Conservation (phyloP, 2,113 vertebrate species). For the Petaurus breviceps region DNA sequence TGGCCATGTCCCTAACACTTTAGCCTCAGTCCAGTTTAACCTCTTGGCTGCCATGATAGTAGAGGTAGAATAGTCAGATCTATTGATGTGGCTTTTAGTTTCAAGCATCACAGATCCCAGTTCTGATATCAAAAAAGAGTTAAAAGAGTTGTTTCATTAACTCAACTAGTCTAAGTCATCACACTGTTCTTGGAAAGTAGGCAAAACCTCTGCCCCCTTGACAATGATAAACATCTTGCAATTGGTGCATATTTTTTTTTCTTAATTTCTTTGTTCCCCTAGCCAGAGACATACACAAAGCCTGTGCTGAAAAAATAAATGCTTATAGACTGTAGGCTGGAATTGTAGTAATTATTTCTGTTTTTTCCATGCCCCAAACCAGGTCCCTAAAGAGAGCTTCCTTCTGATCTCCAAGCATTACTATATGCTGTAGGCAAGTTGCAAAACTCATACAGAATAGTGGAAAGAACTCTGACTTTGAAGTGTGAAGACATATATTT, state of each 20-base stretch:
- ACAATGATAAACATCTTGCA: not conserved
- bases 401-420: not conserved
- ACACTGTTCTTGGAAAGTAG: not conserved
- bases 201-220: not conserved
- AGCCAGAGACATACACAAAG: not conserved
- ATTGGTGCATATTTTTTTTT: not conserved
- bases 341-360: not conserved
- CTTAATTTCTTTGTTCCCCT: not conserved
- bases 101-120: not conserved
- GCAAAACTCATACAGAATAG: not conserved
- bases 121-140: not conserved
- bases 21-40: not conserved
- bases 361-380: not conserved
- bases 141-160: not conserved
- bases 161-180: not conserved
- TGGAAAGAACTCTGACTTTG: not conserved
- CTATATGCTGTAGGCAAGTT: not conserved
- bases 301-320: not conserved
- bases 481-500: not conserved
- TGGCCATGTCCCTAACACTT: not conserved
- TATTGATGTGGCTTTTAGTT: not conserved
- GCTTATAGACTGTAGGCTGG: not conserved
- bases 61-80: not conserved
- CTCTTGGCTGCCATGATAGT: not conserved
- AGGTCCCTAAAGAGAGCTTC: not conserved